Base-by-base conservation (phyloP, 2,797 vertebrate genomes). In the Pantherophis alleghaniensis region DNA sequence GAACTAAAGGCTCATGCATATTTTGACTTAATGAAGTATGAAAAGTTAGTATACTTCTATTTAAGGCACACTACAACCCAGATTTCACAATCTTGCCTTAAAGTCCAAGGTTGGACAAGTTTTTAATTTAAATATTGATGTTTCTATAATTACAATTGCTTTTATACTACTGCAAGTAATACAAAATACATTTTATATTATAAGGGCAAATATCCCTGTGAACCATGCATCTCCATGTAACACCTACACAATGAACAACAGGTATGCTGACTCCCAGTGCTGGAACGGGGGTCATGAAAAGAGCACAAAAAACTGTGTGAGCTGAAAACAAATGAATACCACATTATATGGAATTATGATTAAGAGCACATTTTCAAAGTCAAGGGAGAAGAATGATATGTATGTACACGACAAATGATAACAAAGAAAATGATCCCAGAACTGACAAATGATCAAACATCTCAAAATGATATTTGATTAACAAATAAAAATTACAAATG, bases 221-320 rank as follows among this genome's bases (percentile, higher is more conserved):
- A 91, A 93, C 26, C 94, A 61, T 89, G 86, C n/a, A 92, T 42
- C 88, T 87, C 87, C 91, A 59, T 92, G 93, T 94, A 60, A 91
- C 13, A 86, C 83, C 93, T 94, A 90, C 28, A 92, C 69, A 94
- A 83, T 91, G 53, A 94, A 94, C 92, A 91, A 57, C 22, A 92
- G 53, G 16, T 93, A 89, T 91, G 74, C 87, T 93, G 90, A 53
- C 90, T 89, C 92, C 74, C 90, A 91, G 87, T 90, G 92, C 94
- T 91, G 93, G 94, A 96, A 94, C 86, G 93, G 60, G 74, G 74
- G 91, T 92, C 94, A 94, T 51, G 12, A 88, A 94, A 26, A 90
- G 93, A 96, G 69, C 90, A 93, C 94, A 92, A 94, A 95, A 95
- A 94, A 88, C 92, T 56, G 94, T 93, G 94, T 92, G 86, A 90